Evolutionary conservation across 2,888 invertebrate species (phyloP).

Genomic region (Gnatocerus cornutus): DNA sequence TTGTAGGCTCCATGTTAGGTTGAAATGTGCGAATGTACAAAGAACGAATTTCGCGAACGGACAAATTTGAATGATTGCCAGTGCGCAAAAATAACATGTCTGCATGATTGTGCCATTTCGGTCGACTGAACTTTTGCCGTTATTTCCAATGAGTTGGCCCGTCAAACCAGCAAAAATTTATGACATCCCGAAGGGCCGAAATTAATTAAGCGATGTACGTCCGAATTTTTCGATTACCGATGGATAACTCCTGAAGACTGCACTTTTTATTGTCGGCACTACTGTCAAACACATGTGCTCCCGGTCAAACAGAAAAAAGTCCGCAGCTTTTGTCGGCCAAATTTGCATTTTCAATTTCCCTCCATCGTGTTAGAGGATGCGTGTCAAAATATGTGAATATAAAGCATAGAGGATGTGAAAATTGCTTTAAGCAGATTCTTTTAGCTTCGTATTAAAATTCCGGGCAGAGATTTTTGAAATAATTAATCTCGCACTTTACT

Average conservation of each 20-base stretch:
- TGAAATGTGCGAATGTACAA: constrained; percentile 29
- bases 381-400: constrained; percentile 57
- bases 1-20: constrained; percentile 24
- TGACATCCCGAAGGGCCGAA: constrained; percentile 51
- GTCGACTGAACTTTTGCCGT: constrained; percentile 30
- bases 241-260: neutral
- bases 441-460: constrained; percentile 49
- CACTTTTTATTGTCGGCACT: constrained; percentile 1
- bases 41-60: constrained; percentile 24
- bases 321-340: constrained; percentile 53
- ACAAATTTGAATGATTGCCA: constrained; percentile 42
- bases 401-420: constrained; percentile 49
- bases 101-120: constrained; percentile 19
- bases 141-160: constrained; percentile 50
- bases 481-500: constrained; percentile 38
- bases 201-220: constrained; percentile 55
- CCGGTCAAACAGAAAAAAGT: constrained; percentile 55
- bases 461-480: constrained; percentile 47
- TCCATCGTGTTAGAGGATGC: constrained; percentile 54
- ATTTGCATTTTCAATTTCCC: constrained; percentile 62
- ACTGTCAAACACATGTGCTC: constrained; percentile 54
- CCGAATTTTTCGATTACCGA: constrained; percentile 58
- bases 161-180: constrained; percentile 52
- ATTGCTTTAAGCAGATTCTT: constrained; percentile 50
- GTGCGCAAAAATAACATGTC: constrained; percentile 36